Percentiles rank a stretch among this genome's conserved stretches.
phyloP scores from a whole-genome alignment of 2,888 invertebrate species.

The Tillus elongatus region DNA sequence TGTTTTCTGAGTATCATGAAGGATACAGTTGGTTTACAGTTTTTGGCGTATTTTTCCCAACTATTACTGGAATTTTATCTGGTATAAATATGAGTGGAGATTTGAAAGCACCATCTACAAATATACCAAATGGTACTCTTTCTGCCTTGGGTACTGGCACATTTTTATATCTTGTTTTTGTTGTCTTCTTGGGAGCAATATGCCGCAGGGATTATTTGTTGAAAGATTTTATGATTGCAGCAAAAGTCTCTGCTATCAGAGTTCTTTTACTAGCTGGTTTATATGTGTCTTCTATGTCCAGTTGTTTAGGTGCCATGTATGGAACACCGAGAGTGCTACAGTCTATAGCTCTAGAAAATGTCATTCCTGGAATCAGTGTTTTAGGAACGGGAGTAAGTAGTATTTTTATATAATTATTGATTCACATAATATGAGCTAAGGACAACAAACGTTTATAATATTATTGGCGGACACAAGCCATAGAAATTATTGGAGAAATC shows the following conservation, averaged over 20 bases:
- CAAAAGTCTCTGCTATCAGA: constrained; percentile 76
- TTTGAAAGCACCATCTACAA: constrained; percentile 78
- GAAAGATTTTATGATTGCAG: constrained; percentile 81
- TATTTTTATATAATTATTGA: neutral
- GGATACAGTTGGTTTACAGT: constrained; percentile 90
- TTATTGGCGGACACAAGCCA: too few relatives aligned
- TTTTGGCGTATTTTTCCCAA: constrained; percentile 96
- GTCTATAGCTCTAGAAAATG: constrained; percentile 90
- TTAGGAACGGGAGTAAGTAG: constrained; percentile 78
- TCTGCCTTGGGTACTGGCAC: constrained; percentile 86
- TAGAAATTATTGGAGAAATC: too few relatives aligned
- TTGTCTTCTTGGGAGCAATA: constrained; percentile 82
- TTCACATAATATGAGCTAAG: too few relatives aligned
- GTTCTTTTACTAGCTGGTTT: constrained; percentile 82
- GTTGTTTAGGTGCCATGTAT: constrained; percentile 92
- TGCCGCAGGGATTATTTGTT: constrained; percentile 64
- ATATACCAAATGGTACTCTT: constrained; percentile 90
- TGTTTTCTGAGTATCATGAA: constrained; percentile 67
- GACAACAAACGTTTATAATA: too few relatives aligned
- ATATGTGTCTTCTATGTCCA: constrained; percentile 93
- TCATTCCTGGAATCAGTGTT: constrained; percentile 79
- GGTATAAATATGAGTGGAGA: constrained; percentile 99
- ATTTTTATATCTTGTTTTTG: constrained; percentile 80
- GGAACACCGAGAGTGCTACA: constrained; percentile 91
- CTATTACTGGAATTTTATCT: constrained; percentile 91